Base-by-base conservation (phyloP, 1,140 invertebrate species). In the Zaprionus gabonicus region DNA sequence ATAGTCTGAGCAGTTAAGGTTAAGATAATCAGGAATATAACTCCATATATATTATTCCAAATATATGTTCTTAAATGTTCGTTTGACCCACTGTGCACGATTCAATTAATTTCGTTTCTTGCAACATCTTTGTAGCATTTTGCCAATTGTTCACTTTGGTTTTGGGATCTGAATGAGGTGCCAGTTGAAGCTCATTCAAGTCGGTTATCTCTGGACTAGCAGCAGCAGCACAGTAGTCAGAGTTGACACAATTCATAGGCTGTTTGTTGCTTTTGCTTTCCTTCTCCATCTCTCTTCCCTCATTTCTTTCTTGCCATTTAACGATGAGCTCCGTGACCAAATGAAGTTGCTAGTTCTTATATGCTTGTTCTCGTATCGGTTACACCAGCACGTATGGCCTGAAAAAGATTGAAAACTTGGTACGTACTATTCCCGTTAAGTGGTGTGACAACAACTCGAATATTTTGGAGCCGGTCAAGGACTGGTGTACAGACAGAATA, bases 321-420 rank as follows among this genome's bases (percentile, higher is more conserved):
- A 23, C n/a, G 55, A 28, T 82, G 56, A 86, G 82, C 76, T 78
- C 63, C 75, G 41, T 86, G 82, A 69, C 71, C 82, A 82, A 85
- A 86, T 75, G 78, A 69, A 78, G 65, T 62, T 68, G 64, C 10
- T 17, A n/a, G 41, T 46, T 46, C 36, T 38, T 38, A 12, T 38
- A 12, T 38, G 36, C 36, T 46, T 34, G 9, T 34, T 66, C 31
- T 68, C 71, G 71, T 81, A 84, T 81, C 78, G 81, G 65, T 83
- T 84, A 77, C 81, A 84, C 44, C 46, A 67, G 20, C 66, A 57
- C 41, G 17, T 46, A 17, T 17, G 41, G 7, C n/a, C 41, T 46
- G 41, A 46, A 20, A 46, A 46, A 46, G 41, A 17, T 46, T 17
- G 2, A 46, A 17, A 17, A 46, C n/a, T 46, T 46, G n/a, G n/a